A percentile compares a stretch with the other conserved stretches of the same genome.
Conservation (phyloP, 2,797 vertebrate genomes). For the Centroberyx gerrardi region DNA sequence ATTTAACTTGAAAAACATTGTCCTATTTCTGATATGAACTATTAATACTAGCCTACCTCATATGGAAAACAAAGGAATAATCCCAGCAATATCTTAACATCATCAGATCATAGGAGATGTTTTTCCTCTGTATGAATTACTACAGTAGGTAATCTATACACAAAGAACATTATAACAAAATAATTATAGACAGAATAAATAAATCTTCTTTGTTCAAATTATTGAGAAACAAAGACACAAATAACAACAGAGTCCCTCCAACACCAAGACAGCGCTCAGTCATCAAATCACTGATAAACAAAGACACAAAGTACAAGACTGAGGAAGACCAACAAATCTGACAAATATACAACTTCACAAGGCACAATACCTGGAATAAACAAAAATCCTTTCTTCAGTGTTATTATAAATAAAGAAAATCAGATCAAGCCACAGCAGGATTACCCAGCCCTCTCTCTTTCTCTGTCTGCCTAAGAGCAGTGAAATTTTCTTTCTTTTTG, state of each 20-base stretch:
- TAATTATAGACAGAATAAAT: not conserved
- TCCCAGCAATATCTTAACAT: not conserved
- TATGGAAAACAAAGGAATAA: not conserved
- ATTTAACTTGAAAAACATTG: not conserved
- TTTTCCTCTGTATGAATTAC: too few species aligned
- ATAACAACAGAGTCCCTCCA: conserved; percentile 2
- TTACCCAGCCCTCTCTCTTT: not conserved
- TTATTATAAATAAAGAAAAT: not conserved
- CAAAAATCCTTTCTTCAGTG: conserved; percentile 19
- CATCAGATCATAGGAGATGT: not conserved
- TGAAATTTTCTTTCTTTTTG: not conserved
- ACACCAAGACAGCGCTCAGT: conserved; percentile 13
- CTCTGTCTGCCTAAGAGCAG: not conserved
- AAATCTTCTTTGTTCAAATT: not conserved
- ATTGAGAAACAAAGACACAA: conserved; percentile 14
- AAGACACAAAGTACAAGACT: conserved; percentile 24
- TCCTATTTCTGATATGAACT: not conserved
- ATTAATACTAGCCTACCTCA: not conserved
- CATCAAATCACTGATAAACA: conserved; percentile 37
- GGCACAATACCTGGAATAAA: not conserved
- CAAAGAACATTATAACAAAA: not conserved
- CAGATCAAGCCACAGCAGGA: not conserved
- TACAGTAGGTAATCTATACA: not conserved
- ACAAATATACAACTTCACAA: conserved; percentile 23
- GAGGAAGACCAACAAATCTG: conserved; percentile 17